A percentile compares a stretch with the other conserved stretches of the same genome.
phyloP scores from a whole-genome alignment of 2,113 vertebrate genomes.

The Pyxicephalus adspersus region DNA sequence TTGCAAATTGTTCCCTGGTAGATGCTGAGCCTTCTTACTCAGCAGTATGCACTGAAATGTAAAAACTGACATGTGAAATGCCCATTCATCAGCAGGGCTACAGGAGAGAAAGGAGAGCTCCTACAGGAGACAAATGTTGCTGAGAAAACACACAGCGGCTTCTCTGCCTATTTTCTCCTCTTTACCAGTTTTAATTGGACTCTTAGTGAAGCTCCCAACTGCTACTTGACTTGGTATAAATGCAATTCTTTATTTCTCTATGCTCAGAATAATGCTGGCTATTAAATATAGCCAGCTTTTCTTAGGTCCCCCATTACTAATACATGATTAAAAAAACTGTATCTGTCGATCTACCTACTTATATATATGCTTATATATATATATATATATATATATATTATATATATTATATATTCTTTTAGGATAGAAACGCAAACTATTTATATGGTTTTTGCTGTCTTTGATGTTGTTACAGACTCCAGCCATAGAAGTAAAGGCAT shows the following conservation, averaged over 20 bases:
- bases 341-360: no score
- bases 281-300: no score
- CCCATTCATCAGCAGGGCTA: constrained; percentile 12
- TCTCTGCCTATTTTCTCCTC: not conserved
- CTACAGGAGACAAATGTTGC: constrained; percentile 3
- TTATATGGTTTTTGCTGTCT: no score
- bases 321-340: no score
- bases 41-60: constrained; percentile 22
- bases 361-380: no score
- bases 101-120: not conserved
- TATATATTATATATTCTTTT: no score
- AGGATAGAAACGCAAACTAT: no score
- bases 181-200: constrained; percentile 17
- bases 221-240: not conserved
- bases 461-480: no score
- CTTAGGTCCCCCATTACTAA: no score
- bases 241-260: not conserved
- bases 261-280: not conserved
- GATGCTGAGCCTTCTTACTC: constrained; percentile 4
- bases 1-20: not conserved
- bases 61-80: constrained; percentile 22
- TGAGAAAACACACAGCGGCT: not conserved
- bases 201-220: not conserved
- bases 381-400: no score
- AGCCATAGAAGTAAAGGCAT: no score